A percentile compares a stretch with the other conserved stretches of the same genome.
phyloP scores from a whole-genome alignment of 2,888 invertebrate genomes.

The Sarcophaga rosellei region DNA sequence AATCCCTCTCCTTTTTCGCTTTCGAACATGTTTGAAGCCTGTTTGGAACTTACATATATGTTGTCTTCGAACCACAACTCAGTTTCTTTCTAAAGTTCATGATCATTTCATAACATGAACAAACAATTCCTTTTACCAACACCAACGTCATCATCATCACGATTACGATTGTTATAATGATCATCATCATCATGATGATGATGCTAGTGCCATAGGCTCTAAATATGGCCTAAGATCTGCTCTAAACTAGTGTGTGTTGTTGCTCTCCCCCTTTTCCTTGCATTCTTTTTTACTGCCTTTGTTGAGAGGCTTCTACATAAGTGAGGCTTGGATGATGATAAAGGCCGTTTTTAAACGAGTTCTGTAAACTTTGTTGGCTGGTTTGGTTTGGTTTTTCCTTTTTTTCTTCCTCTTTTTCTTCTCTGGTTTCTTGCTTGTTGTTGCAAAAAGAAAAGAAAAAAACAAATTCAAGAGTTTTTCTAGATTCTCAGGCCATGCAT shows the following conservation, averaged over 20 bases:
- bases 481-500: conserved; percentile 46
- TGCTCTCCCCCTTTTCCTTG: neutral
- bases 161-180: neutral
- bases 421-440: neutral
- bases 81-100: conserved; percentile 41
- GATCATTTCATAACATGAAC: conserved; percentile 23
- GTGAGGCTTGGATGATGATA: conserved; percentile 29
- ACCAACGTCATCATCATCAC: neutral
- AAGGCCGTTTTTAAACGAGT: conserved; percentile 65
- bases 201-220: neutral
- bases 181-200: conserved; percentile 32
- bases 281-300: conserved; percentile 4
- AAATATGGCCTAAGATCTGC: too few species aligned
- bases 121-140: conserved; percentile 17
- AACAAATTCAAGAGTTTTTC: conserved; percentile 20
- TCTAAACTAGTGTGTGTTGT: too few species aligned
- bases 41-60: conserved; percentile 1
- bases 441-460: conserved; percentile 10
- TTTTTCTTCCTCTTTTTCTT: conserved; percentile 22
- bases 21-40: neutral
- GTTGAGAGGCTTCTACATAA: neutral
- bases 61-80: conserved; percentile 52
- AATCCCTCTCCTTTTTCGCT: neutral
- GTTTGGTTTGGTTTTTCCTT: neutral
- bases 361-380: conserved; percentile 57